These are phyloP conservation scores for Drosophila merina DNA, from an alignment of 2,888 invertebrate genomes.

Conservation along the genomic window DNA sequence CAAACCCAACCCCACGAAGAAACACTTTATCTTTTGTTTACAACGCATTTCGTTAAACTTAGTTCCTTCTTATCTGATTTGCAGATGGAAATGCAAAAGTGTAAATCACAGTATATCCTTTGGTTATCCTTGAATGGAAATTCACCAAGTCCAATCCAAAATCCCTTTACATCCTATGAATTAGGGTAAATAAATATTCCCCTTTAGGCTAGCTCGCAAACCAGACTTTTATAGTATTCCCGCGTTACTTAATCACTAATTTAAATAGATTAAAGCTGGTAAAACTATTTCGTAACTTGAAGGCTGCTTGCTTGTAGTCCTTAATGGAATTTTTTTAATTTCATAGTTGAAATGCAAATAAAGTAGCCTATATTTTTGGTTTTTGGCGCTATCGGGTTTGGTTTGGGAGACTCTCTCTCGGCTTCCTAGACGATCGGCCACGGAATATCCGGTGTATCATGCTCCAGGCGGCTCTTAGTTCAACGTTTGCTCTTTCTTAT, in stretches of 20 bases:
- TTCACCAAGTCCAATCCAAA: neutral
- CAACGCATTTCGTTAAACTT: constrained; percentile 40
- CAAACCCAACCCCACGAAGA: constrained; percentile 21
- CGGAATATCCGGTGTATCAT: constrained; percentile 24
- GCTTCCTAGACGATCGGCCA: constrained; percentile 10
- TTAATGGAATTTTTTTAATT: neutral
- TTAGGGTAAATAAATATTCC: no score
- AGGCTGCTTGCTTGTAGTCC: no score
- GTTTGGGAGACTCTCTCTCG: neutral
- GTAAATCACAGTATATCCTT: constrained; percentile 22
- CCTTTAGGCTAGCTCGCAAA: no score
- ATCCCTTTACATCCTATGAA: neutral
- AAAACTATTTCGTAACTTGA: neutral
- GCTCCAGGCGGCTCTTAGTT: constrained; percentile 21
- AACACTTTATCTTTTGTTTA: constrained; percentile 45
- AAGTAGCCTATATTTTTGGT: constrained; percentile 29
- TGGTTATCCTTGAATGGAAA: neutral
- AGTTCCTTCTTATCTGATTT: constrained; percentile 1
- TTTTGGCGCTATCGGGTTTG: neutral
- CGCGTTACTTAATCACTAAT: no score
- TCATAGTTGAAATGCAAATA: neutral
- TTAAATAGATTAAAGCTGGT: no score
- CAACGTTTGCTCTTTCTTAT: constrained; percentile 28
- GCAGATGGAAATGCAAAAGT: constrained; percentile 11
- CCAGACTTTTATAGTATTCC: no score